Base-by-base conservation (phyloP, 2,888 invertebrate species). In the Macaria notata region DNA sequence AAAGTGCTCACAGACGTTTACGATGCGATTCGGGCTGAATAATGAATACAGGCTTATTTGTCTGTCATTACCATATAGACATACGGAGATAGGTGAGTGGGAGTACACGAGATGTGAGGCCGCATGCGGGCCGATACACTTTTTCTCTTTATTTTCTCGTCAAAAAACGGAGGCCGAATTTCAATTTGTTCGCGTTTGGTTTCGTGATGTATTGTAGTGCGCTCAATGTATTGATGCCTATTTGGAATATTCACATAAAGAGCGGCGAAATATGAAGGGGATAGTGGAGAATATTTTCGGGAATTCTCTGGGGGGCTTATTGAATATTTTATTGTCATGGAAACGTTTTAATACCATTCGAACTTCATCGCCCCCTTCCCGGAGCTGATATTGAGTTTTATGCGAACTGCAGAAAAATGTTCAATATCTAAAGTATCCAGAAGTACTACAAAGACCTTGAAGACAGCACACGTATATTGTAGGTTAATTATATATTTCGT, bases 1-100 rank as follows among this genome's bases (percentile, higher is more conserved):
- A 65, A 65, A 70, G 69, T 61, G 65, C 64, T 63, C 61, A 44
- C 53, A 54, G 57, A 64, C 60, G 59, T 55, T 62, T 64, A 63
- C 59, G 61, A 61, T 65, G 61, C 51, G 61, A 65, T 64, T 62
- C 59, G 55, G 56, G 30, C 50, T 61, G 65, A 64, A 64, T 66
- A 63, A 64, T 66, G 66, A 63, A 64, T 65, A 63, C 49, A 59
- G 57, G 56, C 58, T 62, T 56, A 62, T 68, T 61, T 56, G 59
- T 58, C 56, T 68, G 63, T 68, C 65, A 63, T 64, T 65, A 59
- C 55, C 45, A 48, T 56, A 53, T 47, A 57, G 43, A 50, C 49
- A 33, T 54, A 46, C 29, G 54, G 53, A 45, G 54, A 52, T 47
- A 51, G 39, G 30, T 39, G 47, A 44, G 54, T 55, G 33, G 54